Conservation (phyloP, 2,888 invertebrate genomes). For the Stratiomys singularior region DNA sequence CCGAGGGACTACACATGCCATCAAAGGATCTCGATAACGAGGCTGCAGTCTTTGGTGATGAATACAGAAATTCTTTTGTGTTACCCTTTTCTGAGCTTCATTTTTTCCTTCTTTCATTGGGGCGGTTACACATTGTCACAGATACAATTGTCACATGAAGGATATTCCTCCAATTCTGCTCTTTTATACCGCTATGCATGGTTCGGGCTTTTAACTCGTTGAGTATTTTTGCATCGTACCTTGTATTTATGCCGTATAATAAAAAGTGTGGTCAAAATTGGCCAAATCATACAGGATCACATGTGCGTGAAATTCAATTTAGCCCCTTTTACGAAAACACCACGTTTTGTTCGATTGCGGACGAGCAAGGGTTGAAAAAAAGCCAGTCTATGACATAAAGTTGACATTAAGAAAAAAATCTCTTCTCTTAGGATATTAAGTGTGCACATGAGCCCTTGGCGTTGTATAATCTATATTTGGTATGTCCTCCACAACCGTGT, state of each 20-base stretch:
- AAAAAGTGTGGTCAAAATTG: slow-evolving; percentile 53
- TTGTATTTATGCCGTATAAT: slow-evolving; percentile 33
- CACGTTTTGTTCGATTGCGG: slow-evolving; percentile 5
- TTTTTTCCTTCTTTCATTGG: slow-evolving; percentile 13
- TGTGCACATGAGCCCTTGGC: no score
- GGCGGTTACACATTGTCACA: slow-evolving; percentile 29
- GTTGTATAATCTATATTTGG: no score
- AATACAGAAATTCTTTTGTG: slow-evolving; percentile 27
- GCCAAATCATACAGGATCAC: slow-evolving; percentile 56
- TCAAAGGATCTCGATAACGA: slow-evolving; percentile 46
- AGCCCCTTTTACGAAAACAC: slow-evolving; percentile 47
- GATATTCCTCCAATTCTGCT: background rate
- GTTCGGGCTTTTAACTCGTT: slow-evolving; percentile 1
- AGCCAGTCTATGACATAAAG: slow-evolving; percentile 6
- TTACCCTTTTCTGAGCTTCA: slow-evolving; percentile 37
- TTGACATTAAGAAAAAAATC: slow-evolving; percentile 20
- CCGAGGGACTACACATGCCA: slow-evolving; percentile 27
- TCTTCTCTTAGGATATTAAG: no score
- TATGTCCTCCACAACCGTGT: no score
- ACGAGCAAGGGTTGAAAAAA: slow-evolving; percentile 13
- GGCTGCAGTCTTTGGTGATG: slow-evolving; percentile 21
- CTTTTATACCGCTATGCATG: background rate
- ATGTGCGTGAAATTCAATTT: slow-evolving; percentile 56
- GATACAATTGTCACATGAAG: background rate
- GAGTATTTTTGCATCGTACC: slow-evolving; percentile 30